Conservation (phyloP, 2,888 invertebrate genomes). For the Tetrapedia diversipes region DNA sequence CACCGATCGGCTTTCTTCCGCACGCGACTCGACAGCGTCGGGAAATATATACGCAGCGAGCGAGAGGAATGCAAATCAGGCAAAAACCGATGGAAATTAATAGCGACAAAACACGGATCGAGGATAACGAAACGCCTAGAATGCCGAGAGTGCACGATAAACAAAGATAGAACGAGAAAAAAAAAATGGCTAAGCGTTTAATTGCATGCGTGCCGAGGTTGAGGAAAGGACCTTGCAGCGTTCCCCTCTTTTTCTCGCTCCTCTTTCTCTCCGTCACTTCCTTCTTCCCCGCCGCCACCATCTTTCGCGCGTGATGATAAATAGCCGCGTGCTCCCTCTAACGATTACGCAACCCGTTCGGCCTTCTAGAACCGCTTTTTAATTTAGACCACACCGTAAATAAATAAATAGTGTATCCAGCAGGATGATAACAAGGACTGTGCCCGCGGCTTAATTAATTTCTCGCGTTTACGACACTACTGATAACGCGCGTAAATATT, state of each 20-base stretch:
- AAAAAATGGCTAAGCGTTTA: constrained; percentile 55
- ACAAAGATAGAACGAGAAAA: constrained; percentile 14
- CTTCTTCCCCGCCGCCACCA: constrained; percentile 18
- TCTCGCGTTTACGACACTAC: constrained; percentile 43
- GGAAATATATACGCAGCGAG: background rate
- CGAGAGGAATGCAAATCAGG: background rate
- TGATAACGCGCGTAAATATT: constrained; percentile 56
- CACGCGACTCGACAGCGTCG: background rate
- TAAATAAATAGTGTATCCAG: constrained; percentile 76
- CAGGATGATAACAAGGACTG: no score
- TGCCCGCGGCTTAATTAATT: constrained; percentile 56
- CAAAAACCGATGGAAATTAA: constrained; percentile 16
- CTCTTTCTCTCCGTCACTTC: constrained; percentile 16
- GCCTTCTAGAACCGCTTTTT: constrained; percentile 75
- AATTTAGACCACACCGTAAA: constrained; percentile 74
- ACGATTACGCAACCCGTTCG: constrained; percentile 72
- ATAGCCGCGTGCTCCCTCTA: constrained; percentile 69
- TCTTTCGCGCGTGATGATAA: constrained; percentile 70
- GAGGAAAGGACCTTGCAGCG: constrained; percentile 66
- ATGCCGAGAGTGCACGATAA: constrained; percentile 21
- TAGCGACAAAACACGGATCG: background rate
- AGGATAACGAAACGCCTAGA: background rate
- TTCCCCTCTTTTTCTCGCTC: constrained; percentile 26
- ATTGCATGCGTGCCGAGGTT: constrained; percentile 57
- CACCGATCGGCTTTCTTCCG: background rate